Conservation (phyloP, 2,113 vertebrate species). For the Morphnarchus princeps region DNA sequence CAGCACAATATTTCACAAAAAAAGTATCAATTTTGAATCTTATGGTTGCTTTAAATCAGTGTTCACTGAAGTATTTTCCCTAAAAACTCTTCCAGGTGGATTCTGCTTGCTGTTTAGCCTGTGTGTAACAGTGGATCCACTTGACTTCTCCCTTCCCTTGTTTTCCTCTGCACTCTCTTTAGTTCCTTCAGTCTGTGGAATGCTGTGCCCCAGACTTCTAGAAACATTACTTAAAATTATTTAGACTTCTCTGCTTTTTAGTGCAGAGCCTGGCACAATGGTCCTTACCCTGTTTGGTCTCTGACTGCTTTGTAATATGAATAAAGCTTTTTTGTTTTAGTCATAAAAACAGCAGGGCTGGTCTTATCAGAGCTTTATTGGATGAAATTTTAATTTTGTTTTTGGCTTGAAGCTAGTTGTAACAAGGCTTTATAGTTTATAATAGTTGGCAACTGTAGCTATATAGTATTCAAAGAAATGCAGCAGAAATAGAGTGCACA, state of each 20-base stretch:
- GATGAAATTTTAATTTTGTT: conserved; percentile 3
- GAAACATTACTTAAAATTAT: not conserved
- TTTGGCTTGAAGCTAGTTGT: not conserved
- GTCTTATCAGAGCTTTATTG: not conserved
- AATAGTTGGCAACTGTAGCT: not conserved
- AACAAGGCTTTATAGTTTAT: not conserved
- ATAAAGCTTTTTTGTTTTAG: not conserved
- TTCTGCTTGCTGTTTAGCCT: not conserved
- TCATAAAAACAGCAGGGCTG: not conserved
- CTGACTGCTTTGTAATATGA: not conserved
- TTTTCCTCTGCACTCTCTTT: not conserved
- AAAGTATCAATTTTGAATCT: not conserved
- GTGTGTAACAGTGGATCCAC: not conserved
- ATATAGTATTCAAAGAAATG: not conserved
- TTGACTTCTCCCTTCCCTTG: not conserved
- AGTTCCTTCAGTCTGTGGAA: not conserved
- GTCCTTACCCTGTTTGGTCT: not conserved
- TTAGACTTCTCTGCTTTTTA: not conserved
- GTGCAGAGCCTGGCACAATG: not conserved
- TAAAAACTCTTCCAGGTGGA: not conserved
- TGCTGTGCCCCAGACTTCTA: not conserved
- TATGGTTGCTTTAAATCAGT: not conserved
- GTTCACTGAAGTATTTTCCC: not conserved
- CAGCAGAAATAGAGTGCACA: not conserved
- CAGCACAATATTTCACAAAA: not conserved